phyloP scores from a whole-genome alignment of 64 coral and sea anemone species.

The Pocillopora damicornis region DNA sequence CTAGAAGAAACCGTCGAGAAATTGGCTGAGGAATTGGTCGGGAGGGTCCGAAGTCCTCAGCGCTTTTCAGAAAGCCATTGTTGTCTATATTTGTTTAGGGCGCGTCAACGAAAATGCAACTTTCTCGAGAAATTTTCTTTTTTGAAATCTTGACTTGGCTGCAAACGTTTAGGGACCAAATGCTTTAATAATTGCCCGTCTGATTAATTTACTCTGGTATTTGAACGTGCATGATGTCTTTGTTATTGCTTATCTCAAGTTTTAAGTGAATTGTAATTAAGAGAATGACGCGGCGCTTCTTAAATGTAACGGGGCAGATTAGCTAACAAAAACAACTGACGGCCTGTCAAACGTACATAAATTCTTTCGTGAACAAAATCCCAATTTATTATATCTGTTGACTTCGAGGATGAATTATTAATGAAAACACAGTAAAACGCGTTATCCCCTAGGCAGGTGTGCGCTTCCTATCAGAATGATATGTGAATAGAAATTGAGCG shows the following conservation, averaged over 20 bases:
- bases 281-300: neutral
- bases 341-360: neutral
- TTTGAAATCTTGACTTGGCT: too few species aligned
- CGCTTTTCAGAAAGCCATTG: too few species aligned
- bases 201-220: neutral
- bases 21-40: too few species aligned
- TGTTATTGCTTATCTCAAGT: neutral
- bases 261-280: neutral
- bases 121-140: too few species aligned
- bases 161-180: neutral
- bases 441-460: neutral
- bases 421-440: neutral
- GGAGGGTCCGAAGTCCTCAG: too few species aligned
- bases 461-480: neutral
- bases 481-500: neutral
- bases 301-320: neutral
- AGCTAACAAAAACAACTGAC: neutral
- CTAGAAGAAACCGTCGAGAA: too few species aligned
- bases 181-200: neutral
- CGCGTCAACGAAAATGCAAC: too few species aligned
- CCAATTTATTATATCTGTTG: neutral
- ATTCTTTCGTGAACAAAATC: slow-evolving; percentile 1
- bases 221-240: neutral
- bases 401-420: neutral
- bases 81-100: too few species aligned